A percentile compares a stretch with the other conserved stretches of the same genome.
These are phyloP conservation scores for Procambarus virginalis DNA, from an alignment of 1,140 invertebrate species.

Conservation along the genomic window DNA sequence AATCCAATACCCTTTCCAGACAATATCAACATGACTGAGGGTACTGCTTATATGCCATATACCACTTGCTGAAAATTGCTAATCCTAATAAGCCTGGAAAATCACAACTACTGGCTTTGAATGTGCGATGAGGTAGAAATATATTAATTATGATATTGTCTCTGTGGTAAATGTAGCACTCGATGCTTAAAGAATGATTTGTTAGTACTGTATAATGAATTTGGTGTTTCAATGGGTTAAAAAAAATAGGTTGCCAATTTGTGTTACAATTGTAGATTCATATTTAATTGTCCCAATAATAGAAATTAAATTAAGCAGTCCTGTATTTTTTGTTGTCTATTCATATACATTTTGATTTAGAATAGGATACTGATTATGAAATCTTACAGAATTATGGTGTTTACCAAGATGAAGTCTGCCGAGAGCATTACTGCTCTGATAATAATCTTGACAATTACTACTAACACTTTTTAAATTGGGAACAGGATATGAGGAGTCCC, in stretches of 20 bases:
- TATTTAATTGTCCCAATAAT: too few species aligned
- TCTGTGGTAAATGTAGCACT: not conserved
- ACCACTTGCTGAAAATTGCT: not conserved
- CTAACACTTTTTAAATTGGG: slow-evolving; percentile 29
- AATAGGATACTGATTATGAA: slow-evolving; percentile 34
- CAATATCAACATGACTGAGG: not conserved
- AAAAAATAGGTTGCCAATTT: too few species aligned
- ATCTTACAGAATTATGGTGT: not conserved
- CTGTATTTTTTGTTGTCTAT: not conserved
- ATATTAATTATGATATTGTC: slow-evolving; percentile 1
- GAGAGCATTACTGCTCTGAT: slow-evolving; percentile 5
- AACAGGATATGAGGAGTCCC: slow-evolving; percentile 36
- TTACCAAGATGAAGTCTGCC: slow-evolving; percentile 30
- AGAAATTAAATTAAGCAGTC: not conserved
- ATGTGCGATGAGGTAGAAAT: slow-evolving; percentile 34
- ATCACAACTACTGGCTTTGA: not conserved
- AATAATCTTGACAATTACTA: slow-evolving; percentile 36
- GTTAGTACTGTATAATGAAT: not conserved
- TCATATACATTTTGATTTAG: slow-evolving; percentile 33
- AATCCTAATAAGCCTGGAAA: slow-evolving; percentile 3
- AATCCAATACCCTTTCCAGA: not conserved
- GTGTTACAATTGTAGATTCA: too few species aligned
- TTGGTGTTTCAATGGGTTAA: not conserved
- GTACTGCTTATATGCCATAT: slow-evolving; percentile 9
- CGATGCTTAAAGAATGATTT: not conserved